These are phyloP conservation scores for Philhelius pedissequus DNA, from an alignment of 2,888 invertebrate species.

Conservation along the genomic window DNA sequence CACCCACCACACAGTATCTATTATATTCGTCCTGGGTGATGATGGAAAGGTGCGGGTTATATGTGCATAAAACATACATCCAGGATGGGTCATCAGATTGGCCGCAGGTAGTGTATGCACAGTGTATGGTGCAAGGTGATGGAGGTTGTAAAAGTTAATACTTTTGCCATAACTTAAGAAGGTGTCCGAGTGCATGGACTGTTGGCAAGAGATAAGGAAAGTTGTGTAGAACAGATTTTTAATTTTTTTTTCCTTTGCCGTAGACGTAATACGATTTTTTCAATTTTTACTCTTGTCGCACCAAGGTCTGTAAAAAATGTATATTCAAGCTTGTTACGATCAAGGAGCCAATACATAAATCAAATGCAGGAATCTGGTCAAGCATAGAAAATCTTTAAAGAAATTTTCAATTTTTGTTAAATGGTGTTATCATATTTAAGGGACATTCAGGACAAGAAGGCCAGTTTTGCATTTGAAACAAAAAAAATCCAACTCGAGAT, in stretches of 20 bases:
- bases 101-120: neutral
- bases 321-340: neutral
- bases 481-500: no score
- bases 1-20: neutral
- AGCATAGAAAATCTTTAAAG: no score
- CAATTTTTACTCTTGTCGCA: neutral
- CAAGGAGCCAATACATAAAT: neutral
- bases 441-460: no score
- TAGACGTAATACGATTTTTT: neutral
- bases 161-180: neutral
- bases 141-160: slow-evolving; percentile 1
- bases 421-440: no score
- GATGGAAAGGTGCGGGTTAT: neutral
- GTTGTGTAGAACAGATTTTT: neutral
- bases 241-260: neutral
- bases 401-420: no score
- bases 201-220: neutral
- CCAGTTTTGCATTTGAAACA: no score
- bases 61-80: neutral
- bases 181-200: neutral
- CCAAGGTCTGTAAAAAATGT: neutral
- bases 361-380: neutral
- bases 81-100: neutral
- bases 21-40: neutral
- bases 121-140: neutral